Evolutionary conservation across 2,797 vertebrate genomes (phyloP), one percentile per base, ranked within the genome.

Genomic region (Chiroxiphia lanceolata): DNA sequence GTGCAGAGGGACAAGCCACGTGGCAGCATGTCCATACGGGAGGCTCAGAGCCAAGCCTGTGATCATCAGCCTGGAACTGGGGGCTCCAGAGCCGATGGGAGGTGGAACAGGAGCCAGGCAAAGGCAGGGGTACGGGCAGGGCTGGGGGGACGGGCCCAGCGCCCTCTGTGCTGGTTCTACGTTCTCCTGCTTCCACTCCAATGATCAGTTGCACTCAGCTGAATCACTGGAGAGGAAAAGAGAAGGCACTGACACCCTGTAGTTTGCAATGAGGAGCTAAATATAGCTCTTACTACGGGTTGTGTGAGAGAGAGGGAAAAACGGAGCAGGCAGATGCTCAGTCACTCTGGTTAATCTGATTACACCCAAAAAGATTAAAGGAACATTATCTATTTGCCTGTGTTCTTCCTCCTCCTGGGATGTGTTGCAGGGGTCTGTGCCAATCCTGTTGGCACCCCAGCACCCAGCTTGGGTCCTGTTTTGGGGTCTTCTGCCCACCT

Each of bases 141-240:
- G 57, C 63, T n/a, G 36, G 7, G 63, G 31, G 18, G 59, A 38
- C 0, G 4, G 17, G 40, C 56, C 31, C 83, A 42, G 36, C 60
- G 51, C 47, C 75, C 70, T 68, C 77, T 0, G 0, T 29, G 85
- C 83, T 22, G 56, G 9, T 27, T 81, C 81, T 72, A 34, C 81
- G 18, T 67, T 69, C 25, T 53, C 60, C 57, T 83, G 1, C 89
- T 95, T 91, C 76, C 68, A 63, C 90, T 87, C 81, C 83, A 70
- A 74, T 76, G 91, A 96, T 40, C 26, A 51, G 71, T 38, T 70
- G 68, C 7, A 3, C 85, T 89, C 1, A 1, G 42, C 80, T 69
- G 91, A 85, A 89, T 84, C 87, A 65, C 83, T 69, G 77, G 74
- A 89, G 85, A 76, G 87, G 83, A 94, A 91, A 90, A 87, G 64